Evolutionary conservation across 2,888 invertebrate species (phyloP).

Genomic region (Drepanosiphum platanoidis): DNA sequence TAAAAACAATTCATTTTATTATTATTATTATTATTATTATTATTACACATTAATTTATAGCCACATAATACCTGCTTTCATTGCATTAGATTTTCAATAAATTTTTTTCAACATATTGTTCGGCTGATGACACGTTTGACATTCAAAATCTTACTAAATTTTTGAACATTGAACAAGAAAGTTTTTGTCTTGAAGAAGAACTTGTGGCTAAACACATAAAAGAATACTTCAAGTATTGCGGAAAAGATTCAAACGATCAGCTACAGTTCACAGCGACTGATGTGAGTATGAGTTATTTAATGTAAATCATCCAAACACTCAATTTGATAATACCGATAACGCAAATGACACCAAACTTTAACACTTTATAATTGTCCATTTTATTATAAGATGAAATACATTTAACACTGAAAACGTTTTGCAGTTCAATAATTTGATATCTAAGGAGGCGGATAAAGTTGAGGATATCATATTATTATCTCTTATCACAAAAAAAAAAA

Average conservation of each 20-base stretch:
- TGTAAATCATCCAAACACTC: slow-evolving; percentile 35
- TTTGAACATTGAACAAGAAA: slow-evolving; percentile 74
- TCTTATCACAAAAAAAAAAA: slow-evolving; percentile 42
- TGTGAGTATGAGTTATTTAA: slow-evolving; percentile 68
- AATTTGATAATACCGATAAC: slow-evolving; percentile 41
- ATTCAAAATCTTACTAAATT: slow-evolving; percentile 80
- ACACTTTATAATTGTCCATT: slow-evolving; percentile 47
- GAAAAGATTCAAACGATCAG: slow-evolving; percentile 81
- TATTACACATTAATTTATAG: slow-evolving; percentile 1
- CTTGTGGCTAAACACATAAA: slow-evolving; percentile 65
- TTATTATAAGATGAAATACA: slow-evolving; percentile 10
- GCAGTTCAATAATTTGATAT: no score
- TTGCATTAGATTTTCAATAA: slow-evolving; percentile 74
- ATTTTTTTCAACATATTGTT: slow-evolving; percentile 72
- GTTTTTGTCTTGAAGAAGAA: slow-evolving; percentile 64
- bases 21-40: no score
- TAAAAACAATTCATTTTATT: no score
- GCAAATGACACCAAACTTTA: slow-evolving; percentile 43
- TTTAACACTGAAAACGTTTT: no score
- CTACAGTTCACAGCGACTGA: slow-evolving; percentile 85
- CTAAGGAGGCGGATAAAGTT: slow-evolving; percentile 14
- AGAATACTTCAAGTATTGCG: slow-evolving; percentile 76
- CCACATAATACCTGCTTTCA: slow-evolving; percentile 17
- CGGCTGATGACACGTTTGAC: slow-evolving; percentile 72
- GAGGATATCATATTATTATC: slow-evolving; percentile 41